Evolutionary conservation across 2,888 invertebrate species (phyloP), one percentile per base, ranked within the genome.

Genomic region (Himalopsyche kuldschensis): DNA sequence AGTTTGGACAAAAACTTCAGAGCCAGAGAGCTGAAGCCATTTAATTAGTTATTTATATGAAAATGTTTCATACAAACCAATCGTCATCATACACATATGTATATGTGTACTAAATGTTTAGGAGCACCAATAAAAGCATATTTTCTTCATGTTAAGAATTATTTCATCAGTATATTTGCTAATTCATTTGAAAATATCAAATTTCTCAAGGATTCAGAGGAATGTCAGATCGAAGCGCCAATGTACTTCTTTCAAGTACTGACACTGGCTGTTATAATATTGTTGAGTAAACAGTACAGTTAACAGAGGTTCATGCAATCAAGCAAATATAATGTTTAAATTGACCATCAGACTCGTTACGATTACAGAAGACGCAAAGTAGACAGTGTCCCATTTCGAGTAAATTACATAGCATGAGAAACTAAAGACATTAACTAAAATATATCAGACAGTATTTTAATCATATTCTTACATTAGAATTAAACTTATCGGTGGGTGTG

Each of bases 261-360:
- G 15, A 8, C 15, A 88, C 88, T 88, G 69, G 69, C 10, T 69
- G 27, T 69, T 30, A 69, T 69, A 15, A 69, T 1, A 11, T 69
- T 6, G 30, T 69, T 27, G 30, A 27, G 27, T 11, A 69, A 27
- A 69, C 69, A 69, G 69, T 30, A 69, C 69, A 69, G 69, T 30
- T 41, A 69, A 69, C 69, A 30, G 69, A 69, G 15, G 69, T 69
- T 69, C 69, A 69, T 69, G 69, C 24, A 27, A 20, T 55, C 55
- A 8, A 69, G 15, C 30, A 15, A 69, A 10, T 11, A 69, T 69
- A 30, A 27, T 3, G 3, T 27, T 69, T 11, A 30, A 30, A 24
- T 30, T 69, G 69, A 69, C 69, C 69, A 69, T 27, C 69, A 69
- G 69, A 69, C 69, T 69, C 69, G 69, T 69, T 69, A 69, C 69